These are phyloP conservation scores for Lypha dubia DNA, from an alignment of 2,888 invertebrate species.

Conservation along the genomic window DNA sequence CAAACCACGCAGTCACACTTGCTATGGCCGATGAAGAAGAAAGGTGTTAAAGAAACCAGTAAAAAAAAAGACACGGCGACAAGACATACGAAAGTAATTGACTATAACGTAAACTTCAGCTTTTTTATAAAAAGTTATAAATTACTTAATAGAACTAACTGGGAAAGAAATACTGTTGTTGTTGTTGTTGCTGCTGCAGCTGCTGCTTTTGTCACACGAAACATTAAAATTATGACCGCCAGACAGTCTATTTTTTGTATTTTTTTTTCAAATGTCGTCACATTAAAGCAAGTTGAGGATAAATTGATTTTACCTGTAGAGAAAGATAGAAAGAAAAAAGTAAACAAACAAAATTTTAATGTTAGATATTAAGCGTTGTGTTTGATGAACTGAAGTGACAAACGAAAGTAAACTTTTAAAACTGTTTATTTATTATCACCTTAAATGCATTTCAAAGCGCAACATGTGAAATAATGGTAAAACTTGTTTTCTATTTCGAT, in stretches of 20 bases:
- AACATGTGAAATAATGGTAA: neutral
- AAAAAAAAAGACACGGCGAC: constrained; percentile 18
- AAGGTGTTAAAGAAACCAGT: constrained; percentile 57
- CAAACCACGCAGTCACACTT: neutral
- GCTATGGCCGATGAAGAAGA: constrained; percentile 50
- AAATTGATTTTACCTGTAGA: constrained; percentile 24
- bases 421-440: neutral
- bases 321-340: neutral
- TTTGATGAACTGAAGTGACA: neutral
- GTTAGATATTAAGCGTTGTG: neutral
- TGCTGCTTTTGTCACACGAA: constrained; percentile 5
- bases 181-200: constrained; percentile 15
- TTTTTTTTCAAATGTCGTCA: constrained; percentile 18
- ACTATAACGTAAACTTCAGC: constrained; percentile 16
- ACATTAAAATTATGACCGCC: constrained; percentile 30
- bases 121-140: constrained; percentile 15
- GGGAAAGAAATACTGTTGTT: constrained; percentile 12
- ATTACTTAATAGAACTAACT: neutral
- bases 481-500: neutral
- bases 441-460: neutral
- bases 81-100: neutral
- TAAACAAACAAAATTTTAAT: neutral
- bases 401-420: neutral
- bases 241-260: constrained; percentile 6
- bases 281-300: constrained; percentile 5